Conservation (phyloP, 1,140 invertebrate species). For the Trichomalopsis sarcophagae region DNA sequence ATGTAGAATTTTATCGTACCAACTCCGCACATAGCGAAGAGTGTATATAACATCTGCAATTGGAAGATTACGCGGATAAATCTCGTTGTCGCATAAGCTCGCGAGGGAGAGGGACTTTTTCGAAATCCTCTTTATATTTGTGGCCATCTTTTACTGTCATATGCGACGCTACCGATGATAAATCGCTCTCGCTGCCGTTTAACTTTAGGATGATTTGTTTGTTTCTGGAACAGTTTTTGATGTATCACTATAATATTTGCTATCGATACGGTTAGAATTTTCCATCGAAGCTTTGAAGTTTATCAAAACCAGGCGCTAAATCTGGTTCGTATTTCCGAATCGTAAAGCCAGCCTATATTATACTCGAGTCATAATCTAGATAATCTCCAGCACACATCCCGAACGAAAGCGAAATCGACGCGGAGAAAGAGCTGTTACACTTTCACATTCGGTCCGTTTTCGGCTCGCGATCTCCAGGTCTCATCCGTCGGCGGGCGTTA, state of each 20-base stretch:
- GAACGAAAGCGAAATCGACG: background rate
- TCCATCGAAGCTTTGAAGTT: too few species aligned
- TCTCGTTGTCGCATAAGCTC: background rate
- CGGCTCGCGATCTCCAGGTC: background rate
- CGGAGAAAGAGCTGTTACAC: background rate
- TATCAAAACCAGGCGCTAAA: too few species aligned
- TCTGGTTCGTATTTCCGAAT: too few species aligned
- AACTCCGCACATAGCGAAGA: background rate
- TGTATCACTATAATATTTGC: too few species aligned
- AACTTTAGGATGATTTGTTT: too few species aligned
- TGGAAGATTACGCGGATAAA: slow-evolving; percentile 42
- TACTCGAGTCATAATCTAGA: background rate
- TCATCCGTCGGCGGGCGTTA: too few species aligned
- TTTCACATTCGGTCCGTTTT: slow-evolving; percentile 10
- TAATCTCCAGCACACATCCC: background rate
- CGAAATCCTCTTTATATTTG: background rate
- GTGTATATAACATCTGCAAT: slow-evolving; percentile 24
- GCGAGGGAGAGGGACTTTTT: background rate
- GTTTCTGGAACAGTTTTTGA: too few species aligned
- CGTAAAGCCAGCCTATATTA: background rate
- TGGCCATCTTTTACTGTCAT: background rate
- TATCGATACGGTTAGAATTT: too few species aligned
- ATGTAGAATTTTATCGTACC: background rate
- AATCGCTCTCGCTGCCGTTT: too few species aligned
- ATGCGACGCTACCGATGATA: background rate